A percentile compares a stretch with the other conserved stretches of the same genome.
phyloP scores from a whole-genome alignment of 2,888 invertebrate genomes.

The Myathropa florea region DNA sequence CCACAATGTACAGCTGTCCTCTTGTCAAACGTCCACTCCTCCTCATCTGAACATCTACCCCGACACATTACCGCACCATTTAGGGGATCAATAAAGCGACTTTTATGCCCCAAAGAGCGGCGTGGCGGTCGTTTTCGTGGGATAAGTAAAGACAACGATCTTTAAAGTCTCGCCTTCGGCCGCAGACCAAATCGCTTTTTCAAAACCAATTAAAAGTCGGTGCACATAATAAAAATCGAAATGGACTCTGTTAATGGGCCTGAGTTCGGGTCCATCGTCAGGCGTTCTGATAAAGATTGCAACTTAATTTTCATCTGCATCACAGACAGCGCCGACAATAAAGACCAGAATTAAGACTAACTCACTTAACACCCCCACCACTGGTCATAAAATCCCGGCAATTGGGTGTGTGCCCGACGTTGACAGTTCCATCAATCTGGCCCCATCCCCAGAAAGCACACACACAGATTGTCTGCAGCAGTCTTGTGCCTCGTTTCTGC shows the following conservation, averaged over 20 bases:
- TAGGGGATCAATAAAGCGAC: background rate
- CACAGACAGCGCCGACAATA: conserved; percentile 2
- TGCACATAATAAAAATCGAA: conserved; percentile 36
- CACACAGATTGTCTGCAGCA: conserved; percentile 27
- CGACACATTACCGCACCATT: background rate
- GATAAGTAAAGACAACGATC: background rate
- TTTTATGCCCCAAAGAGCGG: background rate
- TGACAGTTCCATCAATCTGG: conserved; percentile 26
- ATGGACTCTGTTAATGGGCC: conserved; percentile 32
- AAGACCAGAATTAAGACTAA: conserved; percentile 21
- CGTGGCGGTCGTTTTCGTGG: background rate
- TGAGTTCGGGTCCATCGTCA: background rate
- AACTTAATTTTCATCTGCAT: background rate
- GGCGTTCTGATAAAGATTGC: background rate
- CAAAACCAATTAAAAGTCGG: conserved; percentile 24
- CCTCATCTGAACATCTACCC: background rate
- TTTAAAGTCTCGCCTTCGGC: background rate
- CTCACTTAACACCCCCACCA: conserved; percentile 43
- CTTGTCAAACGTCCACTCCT: background rate
- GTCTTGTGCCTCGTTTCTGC: conserved; percentile 5
- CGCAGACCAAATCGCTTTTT: background rate
- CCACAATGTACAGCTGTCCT: background rate
- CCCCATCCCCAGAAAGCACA: background rate
- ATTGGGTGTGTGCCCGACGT: conserved; percentile 8
- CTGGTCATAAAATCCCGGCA: conserved; percentile 12